phyloP scores from a whole-genome alignment of 1,140 invertebrate species.

The Stegodyphus mimosarum region DNA sequence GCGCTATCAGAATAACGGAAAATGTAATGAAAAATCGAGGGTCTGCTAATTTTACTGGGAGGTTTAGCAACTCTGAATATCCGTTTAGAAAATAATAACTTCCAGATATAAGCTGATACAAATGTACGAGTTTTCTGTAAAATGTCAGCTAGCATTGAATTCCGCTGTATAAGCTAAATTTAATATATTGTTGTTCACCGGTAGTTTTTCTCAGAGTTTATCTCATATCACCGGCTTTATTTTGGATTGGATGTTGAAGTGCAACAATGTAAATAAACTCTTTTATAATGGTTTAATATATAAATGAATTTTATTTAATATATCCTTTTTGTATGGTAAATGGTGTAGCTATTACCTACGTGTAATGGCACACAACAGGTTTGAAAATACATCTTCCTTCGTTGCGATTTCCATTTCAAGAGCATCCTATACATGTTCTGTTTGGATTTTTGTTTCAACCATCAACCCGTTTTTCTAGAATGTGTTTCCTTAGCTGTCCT shows the following conservation, averaged over 20 bases:
- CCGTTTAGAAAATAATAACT: too few species aligned
- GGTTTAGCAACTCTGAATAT: too few species aligned
- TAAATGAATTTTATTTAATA: neutral
- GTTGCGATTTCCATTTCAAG: neutral
- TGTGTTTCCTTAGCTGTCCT: neutral
- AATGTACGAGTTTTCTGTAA: too few species aligned
- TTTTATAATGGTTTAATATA: neutral
- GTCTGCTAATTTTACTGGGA: too few species aligned
- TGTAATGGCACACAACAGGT: neutral
- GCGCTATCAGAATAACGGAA: too few species aligned
- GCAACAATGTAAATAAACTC: neutral
- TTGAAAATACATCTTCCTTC: neutral
- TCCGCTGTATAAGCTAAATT: too few species aligned
- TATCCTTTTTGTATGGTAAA: neutral
- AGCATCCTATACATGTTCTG: neutral
- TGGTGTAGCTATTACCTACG: neutral
- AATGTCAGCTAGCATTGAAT: too few species aligned
- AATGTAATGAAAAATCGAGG: too few species aligned
- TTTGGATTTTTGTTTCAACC: neutral
- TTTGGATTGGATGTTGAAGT: neutral
- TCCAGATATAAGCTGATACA: too few species aligned
- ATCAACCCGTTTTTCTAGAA: constrained; percentile 14
- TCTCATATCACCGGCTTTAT: neutral
- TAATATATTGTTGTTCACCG: neutral
- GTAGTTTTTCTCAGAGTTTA: neutral